Evolutionary conservation across 2,888 invertebrate species (phyloP), one percentile per base, ranked within the genome.

Genomic region (Cataglyphis altisquamis): DNA sequence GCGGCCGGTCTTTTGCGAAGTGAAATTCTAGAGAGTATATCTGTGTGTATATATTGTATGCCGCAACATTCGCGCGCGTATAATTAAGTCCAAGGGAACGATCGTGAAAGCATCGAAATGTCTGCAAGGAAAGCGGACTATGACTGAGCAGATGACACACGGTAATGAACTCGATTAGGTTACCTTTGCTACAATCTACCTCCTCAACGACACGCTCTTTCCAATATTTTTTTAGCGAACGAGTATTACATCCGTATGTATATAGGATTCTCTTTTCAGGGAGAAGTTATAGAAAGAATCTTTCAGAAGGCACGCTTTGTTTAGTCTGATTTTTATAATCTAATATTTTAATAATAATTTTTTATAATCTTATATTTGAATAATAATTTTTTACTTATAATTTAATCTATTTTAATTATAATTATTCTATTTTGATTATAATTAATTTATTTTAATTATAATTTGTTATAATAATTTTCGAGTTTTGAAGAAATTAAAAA

Each of bases 21-120:
- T 84, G 84, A 84, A 84, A 84, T 84, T 63, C 72, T 67, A 74
- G 83, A 84, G 83, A 84, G 73, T 83, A 25, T 45, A n/a, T 82
- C 21, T 62, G 45, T 25, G 64, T 62, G 21, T 82, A 32, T 52
- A 66, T 39, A 62, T 60, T 39, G 67, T 45, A 15, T n/a, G 25
- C 41, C 32, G 12, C n/a, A 39, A 29, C 48, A 29, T 52, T 32
- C 55, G 52, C 60, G 48, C 64, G 57, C 57, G 70, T 83, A 70
- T 83, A 83, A 83, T 84, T 73, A 84, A 84, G 83, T 75, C 64
- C 84, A 72, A 72, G 18, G 29, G 29, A 75, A 57, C 52, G 84
- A 77, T 72, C 62, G 84, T 82, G 84, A 84, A 84, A 84, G 84
- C 84, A 77, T 73, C 57, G 66, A 84, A 66, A 68, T 75, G 72